A percentile compares a stretch with the other conserved stretches of the same genome.
These are phyloP conservation scores for Liposcelis brunnea DNA, from an alignment of 2,888 invertebrate genomes.

Conservation along the genomic window DNA sequence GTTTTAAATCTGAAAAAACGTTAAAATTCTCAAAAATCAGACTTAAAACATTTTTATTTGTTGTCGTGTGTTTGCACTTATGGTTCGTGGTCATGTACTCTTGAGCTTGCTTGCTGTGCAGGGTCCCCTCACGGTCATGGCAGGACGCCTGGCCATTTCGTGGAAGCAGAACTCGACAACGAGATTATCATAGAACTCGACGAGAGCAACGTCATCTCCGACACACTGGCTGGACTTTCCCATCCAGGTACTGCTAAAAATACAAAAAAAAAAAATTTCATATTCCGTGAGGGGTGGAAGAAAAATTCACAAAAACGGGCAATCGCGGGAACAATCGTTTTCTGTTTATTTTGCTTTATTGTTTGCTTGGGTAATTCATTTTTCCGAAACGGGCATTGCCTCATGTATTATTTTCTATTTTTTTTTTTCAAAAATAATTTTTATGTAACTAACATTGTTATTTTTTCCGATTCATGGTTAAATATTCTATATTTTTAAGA, in stretches of 20 bases:
- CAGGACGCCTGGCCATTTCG: slow-evolving; percentile 23
- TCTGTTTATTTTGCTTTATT: not conserved
- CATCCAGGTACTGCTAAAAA: slow-evolving; percentile 20
- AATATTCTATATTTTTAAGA: too few relatives aligned
- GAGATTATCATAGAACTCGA: slow-evolving; percentile 47
- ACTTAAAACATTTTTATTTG: too few relatives aligned
- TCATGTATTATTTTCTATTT: too few relatives aligned
- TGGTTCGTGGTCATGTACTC: not conserved
- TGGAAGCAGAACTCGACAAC: slow-evolving; percentile 39
- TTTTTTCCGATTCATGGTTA: too few relatives aligned
- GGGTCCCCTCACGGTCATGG: slow-evolving; percentile 16
- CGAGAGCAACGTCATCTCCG: slow-evolving; percentile 41
- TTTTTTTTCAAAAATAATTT: too few relatives aligned
- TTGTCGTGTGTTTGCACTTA: not conserved
- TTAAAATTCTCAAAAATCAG: too few relatives aligned
- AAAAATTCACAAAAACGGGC: too few relatives aligned
- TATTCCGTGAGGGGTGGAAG: too few relatives aligned
- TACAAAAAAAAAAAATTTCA: slow-evolving; percentile 12
- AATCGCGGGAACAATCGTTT: too few relatives aligned
- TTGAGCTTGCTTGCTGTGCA: slow-evolving; percentile 8
- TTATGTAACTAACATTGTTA: too few relatives aligned
- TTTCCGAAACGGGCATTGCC: too few relatives aligned
- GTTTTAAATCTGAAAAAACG: too few relatives aligned
- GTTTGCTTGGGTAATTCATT: not conserved
- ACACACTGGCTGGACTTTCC: slow-evolving; percentile 32